Evolutionary conservation across 2,888 invertebrate species (phyloP).

Genomic region (Caenorhabditis afra): DNA sequence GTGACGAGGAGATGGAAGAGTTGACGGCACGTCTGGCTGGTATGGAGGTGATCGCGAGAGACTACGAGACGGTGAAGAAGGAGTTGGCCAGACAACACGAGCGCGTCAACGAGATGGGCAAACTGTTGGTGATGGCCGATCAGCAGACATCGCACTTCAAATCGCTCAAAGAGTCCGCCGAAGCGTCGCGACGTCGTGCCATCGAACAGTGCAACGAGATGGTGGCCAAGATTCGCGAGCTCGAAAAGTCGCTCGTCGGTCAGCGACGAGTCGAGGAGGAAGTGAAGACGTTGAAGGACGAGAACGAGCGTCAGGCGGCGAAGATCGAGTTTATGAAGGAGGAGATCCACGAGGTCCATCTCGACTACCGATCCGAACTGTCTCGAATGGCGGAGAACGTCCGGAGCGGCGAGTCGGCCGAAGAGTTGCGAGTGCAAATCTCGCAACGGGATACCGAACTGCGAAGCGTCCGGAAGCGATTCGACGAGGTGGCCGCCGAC

Average conservation of each 20-base stretch:
- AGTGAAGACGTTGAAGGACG: slow-evolving; percentile 43
- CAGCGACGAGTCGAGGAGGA: slow-evolving; percentile 50
- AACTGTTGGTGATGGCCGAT: slow-evolving; percentile 39
- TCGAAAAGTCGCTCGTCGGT: slow-evolving; percentile 33
- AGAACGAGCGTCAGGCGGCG: slow-evolving; percentile 31
- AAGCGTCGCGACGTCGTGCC: slow-evolving; percentile 35
- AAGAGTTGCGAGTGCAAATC: slow-evolving; percentile 16
- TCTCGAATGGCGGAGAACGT: slow-evolving; percentile 38
- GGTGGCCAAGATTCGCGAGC: slow-evolving; percentile 29
- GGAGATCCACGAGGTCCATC: slow-evolving; percentile 68
- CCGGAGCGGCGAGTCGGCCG: background rate
- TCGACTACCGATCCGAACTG: slow-evolving; percentile 67
- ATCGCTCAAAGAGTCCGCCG: slow-evolving; percentile 30
- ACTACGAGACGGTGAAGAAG: slow-evolving; percentile 30
- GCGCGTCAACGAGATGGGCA: slow-evolving; percentile 14
- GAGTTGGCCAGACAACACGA: slow-evolving; percentile 35
- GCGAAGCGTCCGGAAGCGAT: slow-evolving; percentile 33
- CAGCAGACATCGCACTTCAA: slow-evolving; percentile 35
- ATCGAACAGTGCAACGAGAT: slow-evolving; percentile 53
- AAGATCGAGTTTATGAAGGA: slow-evolving; percentile 62
- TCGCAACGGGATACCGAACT: slow-evolving; percentile 43
- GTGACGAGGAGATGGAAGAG: slow-evolving; percentile 38
- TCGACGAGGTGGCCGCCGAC: slow-evolving; percentile 52
- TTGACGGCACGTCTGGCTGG: slow-evolving; percentile 16
- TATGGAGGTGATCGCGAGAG: slow-evolving; percentile 19